Evolutionary conservation across 2,888 invertebrate genomes (phyloP), one percentile per base, ranked within the genome.

Genomic region (Drosophila meridionalis): DNA sequence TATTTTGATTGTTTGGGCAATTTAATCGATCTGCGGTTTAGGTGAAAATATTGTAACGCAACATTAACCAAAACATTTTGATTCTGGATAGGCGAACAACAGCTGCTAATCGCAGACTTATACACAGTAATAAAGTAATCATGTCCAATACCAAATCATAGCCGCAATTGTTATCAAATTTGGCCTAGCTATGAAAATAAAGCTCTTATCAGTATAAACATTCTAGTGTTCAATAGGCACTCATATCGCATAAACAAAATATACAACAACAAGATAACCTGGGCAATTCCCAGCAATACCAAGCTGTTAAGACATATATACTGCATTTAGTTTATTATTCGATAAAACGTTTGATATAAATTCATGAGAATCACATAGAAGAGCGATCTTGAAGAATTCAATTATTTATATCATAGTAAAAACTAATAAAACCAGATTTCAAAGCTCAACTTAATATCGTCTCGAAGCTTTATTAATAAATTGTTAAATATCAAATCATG

Each of bases 11-110:
- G 43, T 32, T 52, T 62, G 38, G 78, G 26, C 47, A 81, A 69
- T 82, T 68, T 48, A 64, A 76, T 65, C 60, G 60, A 71, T 79
- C 78, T 79, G 80, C 65, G 80, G 80, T 40, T 36, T 45, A 73
- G 66, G 63, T 80, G 76, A 73, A 73, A 73, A 80, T 73, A 56
- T 20, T 38, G 48, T 26, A 57, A 68, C 36, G 57, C 68, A 5
- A 68, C 57, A 69, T 69, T 68, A 40, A 42, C 8, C 26, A 42
- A 26, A 55, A 40, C 20, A 20, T 20, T 20, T 20, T 0, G 34
- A 30, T 20, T 36, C 50, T 12, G 7, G 9, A 8, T 7, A 7
- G 20, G 4, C 20, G 20, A 14, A 20, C 42, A 34, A 32, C 32
- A 53, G 43, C 34, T 48, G 66, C 14, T 38, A 28, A 43, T 52